Evolutionary conservation across 2,113 vertebrate species (phyloP).

Genomic region (Myanophis thanlyinensis): DNA sequence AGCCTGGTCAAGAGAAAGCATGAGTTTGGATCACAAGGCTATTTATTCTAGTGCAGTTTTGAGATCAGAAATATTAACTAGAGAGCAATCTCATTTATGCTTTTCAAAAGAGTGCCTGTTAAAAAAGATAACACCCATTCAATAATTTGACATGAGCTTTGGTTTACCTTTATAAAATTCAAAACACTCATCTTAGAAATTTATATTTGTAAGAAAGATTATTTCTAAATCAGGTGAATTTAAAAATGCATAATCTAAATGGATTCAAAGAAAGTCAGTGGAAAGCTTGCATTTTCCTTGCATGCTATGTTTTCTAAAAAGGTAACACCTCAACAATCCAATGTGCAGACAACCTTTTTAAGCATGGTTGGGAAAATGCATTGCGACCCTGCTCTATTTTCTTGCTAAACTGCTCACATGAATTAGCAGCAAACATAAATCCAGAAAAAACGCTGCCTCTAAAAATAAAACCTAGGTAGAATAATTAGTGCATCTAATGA

Average conservation of each 20-base stretch:
- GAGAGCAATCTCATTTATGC: background rate
- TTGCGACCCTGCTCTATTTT: background rate
- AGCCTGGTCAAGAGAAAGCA: background rate
- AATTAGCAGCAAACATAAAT: conserved; percentile 4
- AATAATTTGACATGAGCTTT: background rate
- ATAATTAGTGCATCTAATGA: background rate
- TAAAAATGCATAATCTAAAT: background rate
- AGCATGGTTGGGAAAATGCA: background rate
- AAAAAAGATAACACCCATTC: background rate
- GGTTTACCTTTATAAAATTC: background rate
- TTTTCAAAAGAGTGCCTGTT: background rate
- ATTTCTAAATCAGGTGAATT: background rate
- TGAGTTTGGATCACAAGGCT: background rate
- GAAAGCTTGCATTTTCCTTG: background rate
- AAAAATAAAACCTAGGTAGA: background rate
- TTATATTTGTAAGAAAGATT: background rate
- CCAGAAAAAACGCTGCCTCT: background rate
- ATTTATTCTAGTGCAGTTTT: background rate
- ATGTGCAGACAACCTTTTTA: background rate
- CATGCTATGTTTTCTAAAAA: background rate
- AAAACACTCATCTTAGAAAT: background rate
- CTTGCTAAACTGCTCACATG: background rate
- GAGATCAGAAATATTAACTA: background rate
- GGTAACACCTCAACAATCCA: background rate
- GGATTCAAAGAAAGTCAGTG: background rate